Evolutionary conservation across 35 echinoderm and acorn worm species (phyloP).

Genomic region (Strongylocentrotus purpuratus): DNA sequence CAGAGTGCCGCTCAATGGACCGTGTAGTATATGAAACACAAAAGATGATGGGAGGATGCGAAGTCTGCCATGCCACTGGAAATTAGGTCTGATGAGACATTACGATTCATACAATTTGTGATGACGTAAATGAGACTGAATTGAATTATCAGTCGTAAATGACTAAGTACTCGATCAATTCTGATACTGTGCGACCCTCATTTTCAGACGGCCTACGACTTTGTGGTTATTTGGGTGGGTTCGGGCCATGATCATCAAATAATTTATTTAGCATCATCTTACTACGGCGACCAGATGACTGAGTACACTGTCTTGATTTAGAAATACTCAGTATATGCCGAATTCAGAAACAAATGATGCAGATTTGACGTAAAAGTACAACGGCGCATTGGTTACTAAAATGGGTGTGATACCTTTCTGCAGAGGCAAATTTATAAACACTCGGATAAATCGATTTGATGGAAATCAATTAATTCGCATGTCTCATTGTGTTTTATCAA

Average conservation of each 20-base stretch:
- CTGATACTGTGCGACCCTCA: not conserved
- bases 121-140: slow-evolving; percentile 44
- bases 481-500: not conserved
- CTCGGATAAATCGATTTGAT: no score
- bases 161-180: not conserved
- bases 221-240: not conserved
- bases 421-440: no score
- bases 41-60: not conserved
- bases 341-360: not conserved
- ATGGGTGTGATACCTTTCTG: not conserved
- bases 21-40: slow-evolving; percentile 30
- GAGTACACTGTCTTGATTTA: not conserved
- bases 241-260: not conserved
- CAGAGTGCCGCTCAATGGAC: not conserved
- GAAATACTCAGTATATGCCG: not conserved
- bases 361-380: not conserved
- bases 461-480: not conserved
- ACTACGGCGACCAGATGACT: not conserved
- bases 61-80: not conserved
- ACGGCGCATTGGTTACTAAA: not conserved
- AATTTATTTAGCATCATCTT: not conserved
- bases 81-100: slow-evolving; percentile 32
- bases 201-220: not conserved
- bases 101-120: not conserved
- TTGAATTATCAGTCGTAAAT: slow-evolving; percentile 50